phyloP scores from a whole-genome alignment of 2,113 vertebrate species.

The Alligator mississippiensis region DNA sequence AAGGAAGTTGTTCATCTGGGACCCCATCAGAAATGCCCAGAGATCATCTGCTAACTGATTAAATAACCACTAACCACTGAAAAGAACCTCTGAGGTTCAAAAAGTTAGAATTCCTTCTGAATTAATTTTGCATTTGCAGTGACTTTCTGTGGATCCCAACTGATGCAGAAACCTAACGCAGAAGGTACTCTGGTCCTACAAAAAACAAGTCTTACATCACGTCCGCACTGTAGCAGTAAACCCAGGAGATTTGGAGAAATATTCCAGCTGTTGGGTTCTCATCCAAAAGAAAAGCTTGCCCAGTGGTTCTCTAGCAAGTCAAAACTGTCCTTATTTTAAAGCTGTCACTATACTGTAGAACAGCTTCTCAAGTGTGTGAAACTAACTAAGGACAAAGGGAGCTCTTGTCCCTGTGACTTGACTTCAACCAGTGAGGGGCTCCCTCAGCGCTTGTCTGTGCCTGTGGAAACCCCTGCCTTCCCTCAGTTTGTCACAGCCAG shows the following conservation, averaged over 20 bases:
- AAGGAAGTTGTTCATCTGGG: background rate
- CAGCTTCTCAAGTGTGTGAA: background rate
- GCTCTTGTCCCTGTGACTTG: background rate
- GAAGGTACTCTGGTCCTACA: background rate
- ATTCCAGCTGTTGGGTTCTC: background rate
- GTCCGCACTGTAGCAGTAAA: background rate
- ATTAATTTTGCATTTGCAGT: background rate
- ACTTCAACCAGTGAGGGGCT: background rate
- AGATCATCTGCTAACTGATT: background rate
- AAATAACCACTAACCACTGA: background rate
- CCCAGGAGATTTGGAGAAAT: background rate
- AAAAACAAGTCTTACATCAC: background rate
- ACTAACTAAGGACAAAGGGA: background rate
- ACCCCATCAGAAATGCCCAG: background rate
- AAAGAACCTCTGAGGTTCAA: background rate
- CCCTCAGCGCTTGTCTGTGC: background rate
- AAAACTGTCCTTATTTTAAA: background rate
- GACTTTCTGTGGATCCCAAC: too few relatives aligned
- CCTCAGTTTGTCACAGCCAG: background rate
- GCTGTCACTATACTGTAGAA: background rate
- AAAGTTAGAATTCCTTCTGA: background rate
- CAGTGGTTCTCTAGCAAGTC: background rate
- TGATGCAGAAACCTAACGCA: too few relatives aligned
- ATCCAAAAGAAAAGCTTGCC: background rate
- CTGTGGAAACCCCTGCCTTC: background rate